Evolutionary conservation across 2,888 invertebrate genomes (phyloP).

Genomic region (Noctua janthe): DNA sequence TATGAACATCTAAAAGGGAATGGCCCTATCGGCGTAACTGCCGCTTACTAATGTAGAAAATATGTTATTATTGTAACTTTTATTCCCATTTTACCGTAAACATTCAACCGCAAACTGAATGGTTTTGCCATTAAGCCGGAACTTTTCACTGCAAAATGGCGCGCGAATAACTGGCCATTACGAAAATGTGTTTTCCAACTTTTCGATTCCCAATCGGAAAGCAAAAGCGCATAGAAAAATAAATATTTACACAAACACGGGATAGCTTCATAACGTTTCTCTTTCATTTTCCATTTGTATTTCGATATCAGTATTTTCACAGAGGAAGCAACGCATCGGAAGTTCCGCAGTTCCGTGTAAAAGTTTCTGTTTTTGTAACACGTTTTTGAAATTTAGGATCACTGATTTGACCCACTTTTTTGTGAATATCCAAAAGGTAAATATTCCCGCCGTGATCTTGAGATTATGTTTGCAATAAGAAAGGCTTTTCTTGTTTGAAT

Average conservation of each 20-base stretch:
- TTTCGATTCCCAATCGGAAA: conserved; percentile 48
- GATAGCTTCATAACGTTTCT: conserved; percentile 31
- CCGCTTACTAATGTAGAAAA: conserved; percentile 37
- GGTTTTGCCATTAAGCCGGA: conserved; percentile 8
- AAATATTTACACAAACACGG: conserved; percentile 46
- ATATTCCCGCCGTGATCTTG: conserved; percentile 29
- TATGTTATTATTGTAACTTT: conserved; percentile 42
- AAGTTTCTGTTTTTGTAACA: conserved; percentile 1
- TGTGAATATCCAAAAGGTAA: conserved; percentile 21
- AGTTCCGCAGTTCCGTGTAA: conserved; percentile 22
- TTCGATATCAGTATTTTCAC: conserved; percentile 41
- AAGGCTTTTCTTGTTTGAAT: conserved; percentile 42
- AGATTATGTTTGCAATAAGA: conserved; percentile 47
- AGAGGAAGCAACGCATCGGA: conserved; percentile 24
- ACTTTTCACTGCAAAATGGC: conserved; percentile 35
- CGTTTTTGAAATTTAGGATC: conserved; percentile 18
- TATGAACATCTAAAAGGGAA: conserved; percentile 13
- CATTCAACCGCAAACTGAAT: conserved; percentile 23
- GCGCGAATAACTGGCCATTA: conserved; percentile 29
- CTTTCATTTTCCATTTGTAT: conserved; percentile 46
- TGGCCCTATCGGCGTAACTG: not conserved
- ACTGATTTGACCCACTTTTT: conserved; percentile 46
- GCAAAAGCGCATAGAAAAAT: conserved; percentile 44
- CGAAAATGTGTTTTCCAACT: conserved; percentile 51
- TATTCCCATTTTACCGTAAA: conserved; percentile 35